A percentile compares a stretch with the other conserved stretches of the same genome.
Evolutionary conservation across 2,888 invertebrate species (phyloP).

Genomic region (Pachymerium ferrugineum): DNA sequence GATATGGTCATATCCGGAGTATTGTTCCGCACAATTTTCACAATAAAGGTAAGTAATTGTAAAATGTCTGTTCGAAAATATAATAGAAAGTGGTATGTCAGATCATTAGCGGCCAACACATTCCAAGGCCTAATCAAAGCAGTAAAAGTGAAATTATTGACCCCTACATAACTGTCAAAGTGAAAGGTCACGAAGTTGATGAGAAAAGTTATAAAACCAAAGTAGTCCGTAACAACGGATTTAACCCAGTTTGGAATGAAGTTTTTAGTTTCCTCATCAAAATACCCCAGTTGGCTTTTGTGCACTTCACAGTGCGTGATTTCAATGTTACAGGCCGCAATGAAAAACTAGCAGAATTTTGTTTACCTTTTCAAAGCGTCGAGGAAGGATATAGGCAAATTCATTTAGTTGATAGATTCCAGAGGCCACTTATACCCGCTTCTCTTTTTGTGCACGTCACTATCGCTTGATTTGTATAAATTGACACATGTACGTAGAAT

Average conservation of each 20-base stretch:
- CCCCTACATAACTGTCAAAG: conserved; percentile 54
- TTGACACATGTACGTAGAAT: too few species aligned
- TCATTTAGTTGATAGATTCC: conserved; percentile 46
- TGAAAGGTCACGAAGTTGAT: conserved; percentile 49
- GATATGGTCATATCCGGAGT: not conserved
- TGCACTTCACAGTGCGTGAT: conserved; percentile 52
- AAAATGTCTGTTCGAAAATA: not conserved
- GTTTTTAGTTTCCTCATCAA: conserved; percentile 49
- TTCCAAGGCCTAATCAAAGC: conserved; percentile 53
- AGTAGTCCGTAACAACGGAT: conserved; percentile 54
- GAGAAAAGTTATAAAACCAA: conserved; percentile 50
- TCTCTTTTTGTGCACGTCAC: conserved; percentile 49
- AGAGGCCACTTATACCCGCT: conserved; percentile 47
- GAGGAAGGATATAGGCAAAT: conserved; percentile 51
- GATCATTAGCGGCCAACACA: conserved; percentile 56
- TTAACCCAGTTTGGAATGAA: conserved; percentile 57
- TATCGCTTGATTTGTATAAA: too few species aligned
- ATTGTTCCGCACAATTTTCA: not conserved
- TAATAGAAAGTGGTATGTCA: conserved; percentile 35
- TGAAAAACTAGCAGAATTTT: conserved; percentile 50
- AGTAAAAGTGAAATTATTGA: conserved; percentile 52
- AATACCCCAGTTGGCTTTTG: conserved; percentile 54
- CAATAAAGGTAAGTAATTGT: not conserved
- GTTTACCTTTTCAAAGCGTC: conserved; percentile 49
- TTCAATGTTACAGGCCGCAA: conserved; percentile 47